Conservation (phyloP, 2,888 invertebrate species). For the Drosophila anomalata region DNA sequence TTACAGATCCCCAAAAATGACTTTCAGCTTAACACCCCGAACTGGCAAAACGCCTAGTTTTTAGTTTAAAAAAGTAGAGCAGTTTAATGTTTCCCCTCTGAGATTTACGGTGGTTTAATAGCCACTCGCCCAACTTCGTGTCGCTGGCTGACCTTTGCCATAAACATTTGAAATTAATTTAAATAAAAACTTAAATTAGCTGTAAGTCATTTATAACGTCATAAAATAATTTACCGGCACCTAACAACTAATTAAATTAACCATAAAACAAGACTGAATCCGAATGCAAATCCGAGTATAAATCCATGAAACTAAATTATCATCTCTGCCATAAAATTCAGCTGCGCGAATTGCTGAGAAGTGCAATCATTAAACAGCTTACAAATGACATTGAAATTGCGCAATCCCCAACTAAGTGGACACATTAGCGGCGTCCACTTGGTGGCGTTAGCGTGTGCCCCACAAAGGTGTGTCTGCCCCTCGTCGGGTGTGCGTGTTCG, state of each 20-base stretch:
- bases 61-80: slow-evolving; percentile 4
- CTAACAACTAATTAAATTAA: slow-evolving; percentile 25
- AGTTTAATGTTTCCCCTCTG: slow-evolving; percentile 1
- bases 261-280: slow-evolving; percentile 15
- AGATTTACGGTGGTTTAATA: slow-evolving; percentile 5
- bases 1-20: not conserved
- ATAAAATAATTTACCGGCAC: slow-evolving; percentile 27
- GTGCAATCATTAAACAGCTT: slow-evolving; percentile 52
- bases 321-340: slow-evolving; percentile 35
- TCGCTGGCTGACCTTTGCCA: slow-evolving; percentile 1
- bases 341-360: slow-evolving; percentile 42
- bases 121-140: not conserved
- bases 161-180: slow-evolving; percentile 18
- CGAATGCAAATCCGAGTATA: slow-evolving; percentile 8
- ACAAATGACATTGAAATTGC: slow-evolving; percentile 69
- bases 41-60: slow-evolving; percentile 1
- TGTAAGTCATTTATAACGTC: slow-evolving; percentile 13
- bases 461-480: slow-evolving; percentile 47
- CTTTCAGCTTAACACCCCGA: slow-evolving; percentile 1
- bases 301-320: slow-evolving; percentile 26
- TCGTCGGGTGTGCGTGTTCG: slow-evolving; percentile 29
- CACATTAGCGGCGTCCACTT: slow-evolving; percentile 51
- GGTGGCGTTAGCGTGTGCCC: slow-evolving; percentile 33
- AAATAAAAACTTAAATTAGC: slow-evolving; percentile 19
- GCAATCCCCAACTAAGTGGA: slow-evolving; percentile 36